Evolutionary conservation across 2,888 invertebrate genomes (phyloP).

Genomic region (Nymphalis urticae): DNA sequence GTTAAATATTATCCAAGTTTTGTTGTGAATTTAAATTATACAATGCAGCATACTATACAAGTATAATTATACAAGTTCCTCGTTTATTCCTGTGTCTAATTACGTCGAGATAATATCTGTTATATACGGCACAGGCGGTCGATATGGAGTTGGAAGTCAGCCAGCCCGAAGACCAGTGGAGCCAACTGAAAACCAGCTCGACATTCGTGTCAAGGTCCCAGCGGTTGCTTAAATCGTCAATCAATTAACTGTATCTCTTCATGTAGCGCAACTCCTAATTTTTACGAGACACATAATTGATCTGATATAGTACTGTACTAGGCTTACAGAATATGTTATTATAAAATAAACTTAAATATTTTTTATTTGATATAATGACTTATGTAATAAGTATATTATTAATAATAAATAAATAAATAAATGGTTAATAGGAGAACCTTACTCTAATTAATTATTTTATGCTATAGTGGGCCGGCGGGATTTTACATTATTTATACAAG

Average conservation of each 20-base stretch:
- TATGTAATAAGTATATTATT: no score
- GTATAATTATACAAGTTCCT: constrained; percentile 3
- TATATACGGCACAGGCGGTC: constrained; percentile 43
- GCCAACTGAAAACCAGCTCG: constrained; percentile 30
- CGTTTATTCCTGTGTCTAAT: constrained; percentile 31
- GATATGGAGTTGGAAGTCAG: constrained; percentile 58
- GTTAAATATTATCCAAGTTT: neutral
- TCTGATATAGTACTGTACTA: no score
- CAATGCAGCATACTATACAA: neutral
- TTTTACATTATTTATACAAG: no score
- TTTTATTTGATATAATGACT: no score
- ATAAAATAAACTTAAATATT: no score
- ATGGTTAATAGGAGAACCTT: no score
- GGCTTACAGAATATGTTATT: no score
- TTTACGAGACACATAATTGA: no score
- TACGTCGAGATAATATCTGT: constrained; percentile 27
- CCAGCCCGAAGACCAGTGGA: constrained; percentile 46
- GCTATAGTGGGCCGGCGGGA: no score
- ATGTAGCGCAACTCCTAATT: constrained; percentile 9
- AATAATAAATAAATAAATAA: no score
- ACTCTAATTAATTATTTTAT: no score
- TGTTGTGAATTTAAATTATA: neutral
- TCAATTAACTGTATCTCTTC: constrained; percentile 32
- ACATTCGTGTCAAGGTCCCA: constrained; percentile 41
- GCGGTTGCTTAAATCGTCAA: constrained; percentile 32